phyloP scores from a whole-genome alignment of 2,797 vertebrate species.

The Liasis olivaceus region DNA sequence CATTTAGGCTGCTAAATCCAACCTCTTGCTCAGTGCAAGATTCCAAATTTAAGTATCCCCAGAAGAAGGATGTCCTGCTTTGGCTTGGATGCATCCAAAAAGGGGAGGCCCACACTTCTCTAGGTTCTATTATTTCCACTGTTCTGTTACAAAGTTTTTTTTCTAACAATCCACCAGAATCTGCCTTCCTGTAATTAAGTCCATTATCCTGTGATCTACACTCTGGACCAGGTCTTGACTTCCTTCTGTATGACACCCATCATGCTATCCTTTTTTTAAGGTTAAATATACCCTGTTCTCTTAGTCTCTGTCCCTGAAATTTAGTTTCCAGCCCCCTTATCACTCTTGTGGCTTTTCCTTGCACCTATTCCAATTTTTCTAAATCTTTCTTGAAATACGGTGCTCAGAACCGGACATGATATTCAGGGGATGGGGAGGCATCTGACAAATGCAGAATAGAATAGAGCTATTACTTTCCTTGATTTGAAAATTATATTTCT shows the following conservation, averaged over 20 bases:
- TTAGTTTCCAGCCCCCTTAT: neutral
- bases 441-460: neutral
- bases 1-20: neutral
- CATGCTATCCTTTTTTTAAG: neutral
- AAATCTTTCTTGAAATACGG: neutral
- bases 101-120: neutral
- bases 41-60: neutral
- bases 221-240: neutral
- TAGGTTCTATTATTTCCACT: neutral
- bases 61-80: neutral
- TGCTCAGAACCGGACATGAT: neutral
- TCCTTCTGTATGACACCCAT: neutral
- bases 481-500: neutral
- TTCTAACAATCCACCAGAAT: neutral
- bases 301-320: neutral
- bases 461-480: neutral
- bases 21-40: neutral
- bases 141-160: neutral
- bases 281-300: neutral
- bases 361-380: neutral
- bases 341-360: neutral
- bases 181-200: neutral
- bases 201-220: neutral
- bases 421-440: neutral
- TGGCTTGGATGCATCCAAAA: neutral